These are phyloP conservation scores for Bombyx huttoni DNA, from an alignment of 2,888 invertebrate species.

Conservation along the genomic window DNA sequence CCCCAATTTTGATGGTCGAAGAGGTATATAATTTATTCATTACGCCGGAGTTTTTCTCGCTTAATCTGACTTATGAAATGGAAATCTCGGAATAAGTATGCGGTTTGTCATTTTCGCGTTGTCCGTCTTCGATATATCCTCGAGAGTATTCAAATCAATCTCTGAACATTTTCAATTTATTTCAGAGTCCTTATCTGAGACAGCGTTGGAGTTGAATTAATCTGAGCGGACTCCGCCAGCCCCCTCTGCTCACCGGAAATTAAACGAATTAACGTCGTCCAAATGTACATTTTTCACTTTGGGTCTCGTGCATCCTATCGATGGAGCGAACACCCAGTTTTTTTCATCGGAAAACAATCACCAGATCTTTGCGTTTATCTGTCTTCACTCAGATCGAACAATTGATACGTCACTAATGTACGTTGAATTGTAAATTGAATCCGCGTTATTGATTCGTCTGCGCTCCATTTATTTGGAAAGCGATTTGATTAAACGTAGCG, in stretches of 20 bases:
- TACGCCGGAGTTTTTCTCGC: slow-evolving; percentile 32
- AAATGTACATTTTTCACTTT: slow-evolving; percentile 73
- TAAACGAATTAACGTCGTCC: slow-evolving; percentile 74
- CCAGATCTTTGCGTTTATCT: slow-evolving; percentile 64
- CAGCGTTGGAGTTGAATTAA: slow-evolving; percentile 68
- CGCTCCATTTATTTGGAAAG: slow-evolving; percentile 59
- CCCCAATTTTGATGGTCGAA: slow-evolving; percentile 26
- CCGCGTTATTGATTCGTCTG: slow-evolving; percentile 58
- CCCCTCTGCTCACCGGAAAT: slow-evolving; percentile 62
- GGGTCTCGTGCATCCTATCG: slow-evolving; percentile 63
- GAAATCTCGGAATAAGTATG: slow-evolving; percentile 34
- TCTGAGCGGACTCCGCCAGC: slow-evolving; percentile 54
- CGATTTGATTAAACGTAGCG: slow-evolving; percentile 54
- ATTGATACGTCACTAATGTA: slow-evolving; percentile 69
- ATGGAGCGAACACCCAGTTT: slow-evolving; percentile 54
- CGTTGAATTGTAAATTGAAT: slow-evolving; percentile 67
- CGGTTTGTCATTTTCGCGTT: slow-evolving; percentile 40
- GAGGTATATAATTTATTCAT: slow-evolving; percentile 44
- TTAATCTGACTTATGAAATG: slow-evolving; percentile 21
- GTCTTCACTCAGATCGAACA: slow-evolving; percentile 65
- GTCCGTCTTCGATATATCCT: slow-evolving; percentile 56
- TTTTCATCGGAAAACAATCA: slow-evolving; percentile 62
- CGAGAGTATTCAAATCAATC: slow-evolving; percentile 71
- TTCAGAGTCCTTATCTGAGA: slow-evolving; percentile 70
- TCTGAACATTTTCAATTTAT: slow-evolving; percentile 74